Evolutionary conservation across 2,797 vertebrate species (phyloP).

Genomic region (Xerus rutilus): DNA sequence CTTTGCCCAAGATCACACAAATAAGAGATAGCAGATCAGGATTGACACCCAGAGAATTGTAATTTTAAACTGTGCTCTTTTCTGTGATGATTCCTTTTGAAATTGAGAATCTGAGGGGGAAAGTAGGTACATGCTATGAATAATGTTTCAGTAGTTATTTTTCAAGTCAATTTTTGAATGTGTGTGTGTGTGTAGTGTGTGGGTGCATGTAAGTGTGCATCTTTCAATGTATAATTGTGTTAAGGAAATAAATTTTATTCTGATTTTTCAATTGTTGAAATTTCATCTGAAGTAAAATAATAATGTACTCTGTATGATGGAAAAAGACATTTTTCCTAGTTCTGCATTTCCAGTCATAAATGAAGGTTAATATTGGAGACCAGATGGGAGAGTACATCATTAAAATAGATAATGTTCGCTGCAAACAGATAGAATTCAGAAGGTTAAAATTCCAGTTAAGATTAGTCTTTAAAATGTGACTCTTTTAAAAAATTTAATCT

Average conservation of each 20-base stretch:
- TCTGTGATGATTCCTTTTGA: neutral
- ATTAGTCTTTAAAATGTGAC: constrained; percentile 45
- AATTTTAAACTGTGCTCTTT: neutral
- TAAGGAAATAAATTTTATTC: neutral
- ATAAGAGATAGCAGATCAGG: neutral
- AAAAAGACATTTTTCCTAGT: neutral
- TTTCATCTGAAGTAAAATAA: neutral
- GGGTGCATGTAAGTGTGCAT: neutral
- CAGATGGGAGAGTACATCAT: constrained; percentile 12
- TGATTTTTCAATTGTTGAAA: constrained; percentile 27
- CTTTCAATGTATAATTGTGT: neutral
- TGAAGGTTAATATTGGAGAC: constrained; percentile 38
- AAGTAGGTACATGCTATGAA: neutral
- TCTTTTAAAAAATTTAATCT: constrained; percentile 50
- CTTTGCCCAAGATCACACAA: neutral
- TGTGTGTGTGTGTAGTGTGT: neutral
- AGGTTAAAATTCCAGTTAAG: constrained; percentile 59
- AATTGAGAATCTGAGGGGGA: neutral
- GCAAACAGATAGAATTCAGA: constrained; percentile 33
- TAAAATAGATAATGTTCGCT: constrained; percentile 6
- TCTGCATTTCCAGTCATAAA: constrained; percentile 24
- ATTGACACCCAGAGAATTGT: neutral
- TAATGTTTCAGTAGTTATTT: neutral
- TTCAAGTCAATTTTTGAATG: neutral
- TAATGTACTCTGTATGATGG: neutral